These are phyloP conservation scores for Exocentrus adspersus DNA, from an alignment of 2,888 invertebrate species.

Conservation along the genomic window DNA sequence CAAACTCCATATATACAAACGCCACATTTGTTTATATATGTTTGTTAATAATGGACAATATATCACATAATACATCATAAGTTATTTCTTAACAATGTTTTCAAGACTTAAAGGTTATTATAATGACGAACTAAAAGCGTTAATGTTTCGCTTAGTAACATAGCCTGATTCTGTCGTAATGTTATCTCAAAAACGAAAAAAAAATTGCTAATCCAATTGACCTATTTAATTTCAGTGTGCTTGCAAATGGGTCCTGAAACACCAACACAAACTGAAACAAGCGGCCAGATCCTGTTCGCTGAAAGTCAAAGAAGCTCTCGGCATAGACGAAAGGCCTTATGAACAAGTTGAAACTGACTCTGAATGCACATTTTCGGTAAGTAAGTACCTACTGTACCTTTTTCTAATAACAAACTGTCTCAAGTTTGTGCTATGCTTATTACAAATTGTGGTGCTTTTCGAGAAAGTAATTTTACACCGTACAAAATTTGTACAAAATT, in stretches of 20 bases:
- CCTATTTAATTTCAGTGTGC: conserved; percentile 66
- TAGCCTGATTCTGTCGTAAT: too few relatives aligned
- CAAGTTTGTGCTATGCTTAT: too few relatives aligned
- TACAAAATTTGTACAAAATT: too few relatives aligned
- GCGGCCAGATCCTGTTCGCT: conserved; percentile 59
- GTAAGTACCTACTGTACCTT: conserved; percentile 35
- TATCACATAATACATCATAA: neutral
- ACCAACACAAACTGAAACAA: conserved; percentile 76
- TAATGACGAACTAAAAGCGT: neutral
- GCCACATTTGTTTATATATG: neutral
- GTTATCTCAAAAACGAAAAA: too few relatives aligned
- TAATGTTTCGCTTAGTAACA: neutral
- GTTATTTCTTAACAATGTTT: neutral
- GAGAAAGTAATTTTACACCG: too few relatives aligned
- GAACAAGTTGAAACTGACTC: conserved; percentile 56
- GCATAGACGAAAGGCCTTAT: conserved; percentile 50
- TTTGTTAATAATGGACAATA: neutral
- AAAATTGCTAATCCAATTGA: too few relatives aligned
- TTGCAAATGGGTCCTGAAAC: conserved; percentile 74
- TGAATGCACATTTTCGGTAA: conserved; percentile 70
- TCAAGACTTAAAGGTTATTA: neutral
- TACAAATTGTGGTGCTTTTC: too few relatives aligned
- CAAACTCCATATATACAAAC: neutral
- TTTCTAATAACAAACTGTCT: too few relatives aligned
- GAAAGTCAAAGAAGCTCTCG: conserved; percentile 59